Percentiles rank a stretch among this genome's conserved stretches.
Conservation (phyloP, 2,888 invertebrate species). For the Ormyrus nitidulus region DNA sequence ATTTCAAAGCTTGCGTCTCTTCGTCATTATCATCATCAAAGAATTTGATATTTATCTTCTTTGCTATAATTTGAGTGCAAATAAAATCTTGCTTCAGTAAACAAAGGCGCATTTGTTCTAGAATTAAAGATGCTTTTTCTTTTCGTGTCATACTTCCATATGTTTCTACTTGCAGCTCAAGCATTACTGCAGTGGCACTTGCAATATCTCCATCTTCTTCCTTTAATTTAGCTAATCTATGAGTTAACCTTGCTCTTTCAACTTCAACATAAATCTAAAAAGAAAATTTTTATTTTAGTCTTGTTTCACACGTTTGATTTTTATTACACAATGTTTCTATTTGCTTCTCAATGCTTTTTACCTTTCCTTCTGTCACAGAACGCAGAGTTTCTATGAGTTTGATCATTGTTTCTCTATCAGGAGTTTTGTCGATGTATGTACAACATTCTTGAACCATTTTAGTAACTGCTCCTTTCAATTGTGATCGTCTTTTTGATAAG, state of each 20-base stretch:
- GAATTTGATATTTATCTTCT: conserved; percentile 97
- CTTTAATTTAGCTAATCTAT: conserved; percentile 89
- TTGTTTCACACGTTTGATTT: background rate
- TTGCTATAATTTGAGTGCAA: conserved; percentile 98
- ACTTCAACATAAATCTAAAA: conserved; percentile 98
- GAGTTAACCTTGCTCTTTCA: conserved; percentile 96
- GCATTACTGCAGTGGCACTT: conserved; percentile 95
- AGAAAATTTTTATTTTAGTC: conserved; percentile 42
- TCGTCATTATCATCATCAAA: conserved; percentile 88
- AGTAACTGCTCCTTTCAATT: conserved; percentile 96
- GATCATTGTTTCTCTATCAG: conserved; percentile 91
- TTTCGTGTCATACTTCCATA: conserved; percentile 99
- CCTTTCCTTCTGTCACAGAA: conserved; percentile 97
- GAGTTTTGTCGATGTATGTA: conserved; percentile 93
- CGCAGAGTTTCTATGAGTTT: conserved; percentile 97
- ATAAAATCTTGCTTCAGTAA: conserved; percentile 96
- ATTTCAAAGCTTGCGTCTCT: conserved; percentile 79
- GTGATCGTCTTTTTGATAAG: conserved; percentile 94
- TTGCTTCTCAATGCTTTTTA: conserved; percentile 63
- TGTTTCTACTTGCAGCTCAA: conserved; percentile 97
- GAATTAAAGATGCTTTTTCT: conserved; percentile 96
- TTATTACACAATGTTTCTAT: background rate
- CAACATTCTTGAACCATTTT: conserved; percentile 98
- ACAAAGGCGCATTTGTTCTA: conserved; percentile 99
- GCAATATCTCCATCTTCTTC: conserved; percentile 89